These are phyloP conservation scores for Bombus terrestris DNA, from an alignment of 1,140 invertebrate species.

Conservation along the genomic window DNA sequence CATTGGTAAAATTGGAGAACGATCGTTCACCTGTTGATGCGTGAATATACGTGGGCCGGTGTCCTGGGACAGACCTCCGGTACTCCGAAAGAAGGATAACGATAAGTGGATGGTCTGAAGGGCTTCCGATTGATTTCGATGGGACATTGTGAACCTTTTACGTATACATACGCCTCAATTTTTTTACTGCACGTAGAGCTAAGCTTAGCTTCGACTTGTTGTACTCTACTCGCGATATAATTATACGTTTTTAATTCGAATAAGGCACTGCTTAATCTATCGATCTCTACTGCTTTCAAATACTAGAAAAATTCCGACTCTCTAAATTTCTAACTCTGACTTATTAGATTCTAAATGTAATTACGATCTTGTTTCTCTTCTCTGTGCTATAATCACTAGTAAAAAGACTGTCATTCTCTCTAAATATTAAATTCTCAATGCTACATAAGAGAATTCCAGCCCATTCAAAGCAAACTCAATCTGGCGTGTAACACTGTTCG, in stretches of 20 bases:
- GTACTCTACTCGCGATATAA: neutral
- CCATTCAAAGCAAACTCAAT: too few relatives aligned
- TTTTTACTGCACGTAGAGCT: neutral
- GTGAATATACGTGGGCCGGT: slow-evolving; percentile 33
- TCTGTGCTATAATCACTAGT: too few relatives aligned
- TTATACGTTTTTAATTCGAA: neutral
- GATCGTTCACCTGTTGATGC: slow-evolving; percentile 71
- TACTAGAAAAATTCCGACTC: too few relatives aligned
- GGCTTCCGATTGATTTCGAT: neutral
- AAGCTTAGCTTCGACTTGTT: too few relatives aligned
- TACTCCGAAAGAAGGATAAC: neutral
- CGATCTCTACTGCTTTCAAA: neutral
- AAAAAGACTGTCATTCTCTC: too few relatives aligned
- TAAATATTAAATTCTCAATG: too few relatives aligned
- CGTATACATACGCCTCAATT: neutral
- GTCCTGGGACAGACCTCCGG: neutral
- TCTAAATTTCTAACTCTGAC: neutral
- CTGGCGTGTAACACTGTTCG: too few relatives aligned
- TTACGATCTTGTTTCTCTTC: neutral
- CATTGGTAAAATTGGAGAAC: slow-evolving; percentile 27
- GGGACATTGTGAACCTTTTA: neutral
- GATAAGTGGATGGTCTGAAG: neutral
- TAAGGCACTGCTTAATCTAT: neutral
- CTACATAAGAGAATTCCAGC: too few relatives aligned
- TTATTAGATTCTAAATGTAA: neutral